A percentile compares a stretch with the other conserved stretches of the same genome.
phyloP scores from a whole-genome alignment of 2,888 invertebrate species.

The Sialis fuliginosa region DNA sequence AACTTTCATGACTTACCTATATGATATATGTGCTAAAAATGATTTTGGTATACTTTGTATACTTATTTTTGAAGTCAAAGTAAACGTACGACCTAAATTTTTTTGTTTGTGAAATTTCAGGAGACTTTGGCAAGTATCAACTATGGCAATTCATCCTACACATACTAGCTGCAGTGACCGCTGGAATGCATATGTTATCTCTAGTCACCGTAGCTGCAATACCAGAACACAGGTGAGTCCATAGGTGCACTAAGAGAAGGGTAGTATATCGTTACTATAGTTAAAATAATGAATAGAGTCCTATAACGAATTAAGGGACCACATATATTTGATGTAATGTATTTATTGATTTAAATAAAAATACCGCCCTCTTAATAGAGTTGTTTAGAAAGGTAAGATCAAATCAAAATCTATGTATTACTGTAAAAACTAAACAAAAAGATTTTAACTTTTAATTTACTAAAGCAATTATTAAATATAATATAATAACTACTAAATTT shows the following conservation, averaged over 20 bases:
- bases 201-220: conserved; percentile 65
- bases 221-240: conserved; percentile 42
- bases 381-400: too few relatives aligned
- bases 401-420: too few relatives aligned
- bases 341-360: too few relatives aligned
- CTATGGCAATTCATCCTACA: conserved; percentile 60
- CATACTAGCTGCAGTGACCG: conserved; percentile 57
- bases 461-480: too few relatives aligned
- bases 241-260: background rate
- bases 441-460: too few relatives aligned
- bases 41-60: too few relatives aligned
- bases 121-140: conserved; percentile 72
- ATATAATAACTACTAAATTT: too few relatives aligned
- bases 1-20: too few relatives aligned
- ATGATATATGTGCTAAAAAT: too few relatives aligned
- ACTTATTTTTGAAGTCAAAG: too few relatives aligned
- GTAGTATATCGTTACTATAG: background rate
- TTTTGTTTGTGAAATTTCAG: conserved; percentile 26
- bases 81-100: too few relatives aligned
- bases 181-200: conserved; percentile 69
- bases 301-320: background rate
- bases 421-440: too few relatives aligned
- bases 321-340: background rate
- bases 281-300: background rate
- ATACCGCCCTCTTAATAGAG: background rate